A percentile compares a stretch with the other conserved stretches of the same genome.
These are phyloP conservation scores for Drosophila sp. DNA, from an alignment of 1,140 invertebrate genomes.

Conservation along the genomic window DNA sequence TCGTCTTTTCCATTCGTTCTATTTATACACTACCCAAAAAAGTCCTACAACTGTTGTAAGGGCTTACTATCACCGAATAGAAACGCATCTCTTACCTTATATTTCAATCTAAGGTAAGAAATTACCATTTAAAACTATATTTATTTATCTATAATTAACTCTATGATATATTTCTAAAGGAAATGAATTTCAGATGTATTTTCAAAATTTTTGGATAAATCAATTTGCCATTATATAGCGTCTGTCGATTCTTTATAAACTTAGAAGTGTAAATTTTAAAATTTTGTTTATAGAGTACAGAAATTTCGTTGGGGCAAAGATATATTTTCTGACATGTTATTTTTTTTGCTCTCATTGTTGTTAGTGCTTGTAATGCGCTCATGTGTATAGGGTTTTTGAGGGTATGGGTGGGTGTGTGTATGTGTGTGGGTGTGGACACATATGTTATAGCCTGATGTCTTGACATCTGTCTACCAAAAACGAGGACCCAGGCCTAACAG, in stretches of 20 bases:
- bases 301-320: background rate
- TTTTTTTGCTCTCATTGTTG: constrained; percentile 27
- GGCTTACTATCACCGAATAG: too few species aligned
- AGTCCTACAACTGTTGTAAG: background rate
- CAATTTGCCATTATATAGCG: too few species aligned
- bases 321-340: background rate
- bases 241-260: too few species aligned
- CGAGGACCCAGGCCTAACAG: constrained; percentile 16
- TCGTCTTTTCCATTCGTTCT: constrained; percentile 43
- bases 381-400: constrained; percentile 34
- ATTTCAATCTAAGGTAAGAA: too few species aligned
- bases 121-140: too few species aligned
- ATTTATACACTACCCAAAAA: constrained; percentile 1
- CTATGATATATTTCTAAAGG: too few species aligned
- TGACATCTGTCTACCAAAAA: constrained; percentile 70
- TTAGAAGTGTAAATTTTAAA: too few species aligned
- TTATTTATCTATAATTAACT: too few species aligned
- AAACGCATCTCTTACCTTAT: too few species aligned
- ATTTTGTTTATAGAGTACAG: background rate
- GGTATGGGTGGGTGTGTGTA: background rate
- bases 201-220: too few species aligned
- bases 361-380: constrained; percentile 63
- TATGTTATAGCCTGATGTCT: constrained; percentile 68
- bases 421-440: constrained; percentile 37
- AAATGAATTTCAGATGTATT: too few species aligned